phyloP scores from a whole-genome alignment of 1,140 invertebrate genomes.

The Augochlora pura region DNA sequence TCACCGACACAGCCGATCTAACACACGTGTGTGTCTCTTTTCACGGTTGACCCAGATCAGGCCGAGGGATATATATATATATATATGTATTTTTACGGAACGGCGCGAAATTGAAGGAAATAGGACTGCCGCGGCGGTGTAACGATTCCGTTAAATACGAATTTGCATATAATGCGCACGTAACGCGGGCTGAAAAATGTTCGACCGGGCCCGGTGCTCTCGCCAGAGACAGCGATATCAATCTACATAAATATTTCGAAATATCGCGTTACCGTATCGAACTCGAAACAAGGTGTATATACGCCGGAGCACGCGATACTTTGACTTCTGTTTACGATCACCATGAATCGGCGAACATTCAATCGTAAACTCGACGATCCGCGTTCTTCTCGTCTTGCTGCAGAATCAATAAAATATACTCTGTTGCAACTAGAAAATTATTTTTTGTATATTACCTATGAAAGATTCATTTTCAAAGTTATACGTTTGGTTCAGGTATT shows the following conservation, averaged over 20 bases:
- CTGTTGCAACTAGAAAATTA: not conserved
- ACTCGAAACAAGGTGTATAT: not conserved
- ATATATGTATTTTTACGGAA: constrained; percentile 33
- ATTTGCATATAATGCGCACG: constrained; percentile 34
- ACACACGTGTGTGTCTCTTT: constrained; percentile 36
- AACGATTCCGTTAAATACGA: constrained; percentile 18
- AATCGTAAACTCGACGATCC: too few relatives aligned
- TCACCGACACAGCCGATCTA: constrained; percentile 8
- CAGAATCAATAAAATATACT: not conserved
- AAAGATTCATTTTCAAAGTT: too few relatives aligned
- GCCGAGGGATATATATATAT: constrained; percentile 19
- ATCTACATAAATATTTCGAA: constrained; percentile 47
- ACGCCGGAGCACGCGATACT: not conserved
- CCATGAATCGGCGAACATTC: not conserved
- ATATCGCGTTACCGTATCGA: constrained; percentile 33
- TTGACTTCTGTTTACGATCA: constrained; percentile 12
- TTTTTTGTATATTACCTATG: too few relatives aligned
- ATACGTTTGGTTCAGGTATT: too few relatives aligned
- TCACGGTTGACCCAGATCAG: constrained; percentile 52
- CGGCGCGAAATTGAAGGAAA: constrained; percentile 46
- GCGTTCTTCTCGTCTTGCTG: too few relatives aligned
- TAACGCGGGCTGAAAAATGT: constrained; percentile 19
- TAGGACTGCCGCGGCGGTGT: not conserved
- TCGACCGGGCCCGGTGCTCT: constrained; percentile 8
- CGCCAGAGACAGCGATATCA: constrained; percentile 9